A percentile compares a stretch with the other conserved stretches of the same genome.
phyloP scores from a whole-genome alignment of 2,797 vertebrate genomes.

The Octomys mimax region DNA sequence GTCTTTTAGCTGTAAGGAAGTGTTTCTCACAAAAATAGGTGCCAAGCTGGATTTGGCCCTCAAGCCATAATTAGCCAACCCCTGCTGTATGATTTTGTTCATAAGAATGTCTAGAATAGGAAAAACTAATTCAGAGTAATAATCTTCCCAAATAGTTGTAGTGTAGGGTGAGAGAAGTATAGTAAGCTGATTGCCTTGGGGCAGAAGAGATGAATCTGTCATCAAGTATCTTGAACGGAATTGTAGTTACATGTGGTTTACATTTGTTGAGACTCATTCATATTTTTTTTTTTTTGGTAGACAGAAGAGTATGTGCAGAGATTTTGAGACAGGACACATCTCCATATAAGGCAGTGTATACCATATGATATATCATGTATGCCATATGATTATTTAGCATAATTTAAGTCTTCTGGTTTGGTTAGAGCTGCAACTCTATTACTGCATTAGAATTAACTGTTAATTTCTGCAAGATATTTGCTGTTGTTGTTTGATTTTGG shows the following conservation, averaged over 20 bases:
- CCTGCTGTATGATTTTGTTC: background rate
- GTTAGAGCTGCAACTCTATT: background rate
- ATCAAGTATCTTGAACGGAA: background rate
- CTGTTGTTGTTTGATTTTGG: background rate
- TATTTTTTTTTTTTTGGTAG: background rate
- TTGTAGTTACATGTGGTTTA: background rate
- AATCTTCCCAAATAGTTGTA: background rate
- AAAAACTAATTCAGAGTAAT: background rate
- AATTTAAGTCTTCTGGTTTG: conserved; percentile 25
- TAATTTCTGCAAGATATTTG: background rate
- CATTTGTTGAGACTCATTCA: conserved; percentile 1
- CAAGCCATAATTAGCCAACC: background rate
- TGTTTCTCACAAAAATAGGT: conserved; percentile 17
- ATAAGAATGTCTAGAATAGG: background rate
- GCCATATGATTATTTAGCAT: background rate
- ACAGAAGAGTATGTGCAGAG: background rate
- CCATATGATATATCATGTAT: background rate
- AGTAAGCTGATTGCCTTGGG: background rate
- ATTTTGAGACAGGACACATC: background rate
- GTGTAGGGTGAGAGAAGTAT: background rate
- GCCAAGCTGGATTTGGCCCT: background rate
- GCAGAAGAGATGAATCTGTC: background rate
- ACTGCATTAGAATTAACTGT: background rate
- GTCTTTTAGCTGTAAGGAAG: background rate
- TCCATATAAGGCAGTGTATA: background rate